These are phyloP conservation scores for Dromiciops gliroides DNA, from an alignment of 2,113 vertebrate species.

Conservation along the genomic window DNA sequence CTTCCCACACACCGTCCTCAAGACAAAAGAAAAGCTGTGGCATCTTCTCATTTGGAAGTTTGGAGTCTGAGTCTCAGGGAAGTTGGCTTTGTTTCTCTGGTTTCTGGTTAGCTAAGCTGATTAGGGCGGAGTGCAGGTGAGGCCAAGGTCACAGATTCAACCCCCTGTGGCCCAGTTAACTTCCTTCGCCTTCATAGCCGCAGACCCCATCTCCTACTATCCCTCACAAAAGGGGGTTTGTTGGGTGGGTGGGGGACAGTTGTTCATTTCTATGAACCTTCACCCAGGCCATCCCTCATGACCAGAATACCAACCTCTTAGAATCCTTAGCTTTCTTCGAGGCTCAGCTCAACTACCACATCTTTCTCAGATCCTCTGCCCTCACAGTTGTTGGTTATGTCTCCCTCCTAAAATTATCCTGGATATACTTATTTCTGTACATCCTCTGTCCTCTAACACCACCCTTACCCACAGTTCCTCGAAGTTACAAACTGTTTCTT, in stretches of 20 bases:
- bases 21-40: neutral
- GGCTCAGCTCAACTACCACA: neutral
- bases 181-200: neutral
- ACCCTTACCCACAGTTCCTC: neutral
- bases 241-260: neutral
- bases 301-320: neutral
- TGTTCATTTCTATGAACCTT: neutral
- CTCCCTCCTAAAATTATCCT: neutral
- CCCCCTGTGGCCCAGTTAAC: neutral
- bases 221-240: neutral
- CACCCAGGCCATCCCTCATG: neutral
- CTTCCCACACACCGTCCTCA: neutral
- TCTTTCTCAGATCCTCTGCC: neutral
- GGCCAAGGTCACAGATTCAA: neutral
- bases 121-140: neutral
- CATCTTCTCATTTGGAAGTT: neutral
- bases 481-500: neutral
- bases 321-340: neutral
- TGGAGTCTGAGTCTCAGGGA: neutral
- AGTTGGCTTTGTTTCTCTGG: neutral
- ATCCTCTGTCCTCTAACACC: neutral
- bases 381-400: neutral
- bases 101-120: neutral
- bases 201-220: neutral
- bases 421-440: neutral